Base-by-base conservation (phyloP, 2,797 vertebrate species). In the Ficedula albicollis region DNA sequence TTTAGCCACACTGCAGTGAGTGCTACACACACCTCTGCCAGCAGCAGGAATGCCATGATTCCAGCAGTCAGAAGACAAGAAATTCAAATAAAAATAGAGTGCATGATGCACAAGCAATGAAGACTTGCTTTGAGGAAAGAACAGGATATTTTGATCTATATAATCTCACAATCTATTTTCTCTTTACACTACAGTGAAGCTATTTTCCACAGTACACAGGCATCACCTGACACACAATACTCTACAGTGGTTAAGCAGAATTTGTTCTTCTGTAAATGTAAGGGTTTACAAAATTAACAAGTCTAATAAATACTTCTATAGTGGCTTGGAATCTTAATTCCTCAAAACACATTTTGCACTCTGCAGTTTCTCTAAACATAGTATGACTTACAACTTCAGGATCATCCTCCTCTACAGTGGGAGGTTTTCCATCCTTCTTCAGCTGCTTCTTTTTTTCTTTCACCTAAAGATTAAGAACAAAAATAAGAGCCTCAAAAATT, bases 391-490 rank as follows among this genome's bases (percentile, higher is more conserved):
- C 99, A 97, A 99, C 21, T 98, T 99, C 99, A 25, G 98, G 98
- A 91, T 99, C 99, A 74, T 99, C 99, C 91, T 99, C 99, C 86
- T 99, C 99, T 63, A 99, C 97, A 41, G 93, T 95, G 73, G 96
- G 92, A 67, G 98, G 27, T 95, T 99, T 99, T 46, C 99, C 99
- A 17, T 99, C 99, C 94, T 99, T 99, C 98, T 99, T 99, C 69
- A 99, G 75, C 93, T 99, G 99, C 96, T 99, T 99, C 97, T 98
- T 99, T 97, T 99, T 99, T 96, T 99, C 99, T 97, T 98, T 99
- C 90, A 99, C 99, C 99, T 99, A 85, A 95, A 77, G 83, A 79
- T 95, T 55, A 81, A 68, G 56, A 83, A 79, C 19, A 62, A 70
- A 94, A 66, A 15, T 25, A 63, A 58, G 29, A 87, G 15, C 21